phyloP scores from a whole-genome alignment of 37 sponge, comb jelly and placozoan species.

The Crambe crambe region DNA sequence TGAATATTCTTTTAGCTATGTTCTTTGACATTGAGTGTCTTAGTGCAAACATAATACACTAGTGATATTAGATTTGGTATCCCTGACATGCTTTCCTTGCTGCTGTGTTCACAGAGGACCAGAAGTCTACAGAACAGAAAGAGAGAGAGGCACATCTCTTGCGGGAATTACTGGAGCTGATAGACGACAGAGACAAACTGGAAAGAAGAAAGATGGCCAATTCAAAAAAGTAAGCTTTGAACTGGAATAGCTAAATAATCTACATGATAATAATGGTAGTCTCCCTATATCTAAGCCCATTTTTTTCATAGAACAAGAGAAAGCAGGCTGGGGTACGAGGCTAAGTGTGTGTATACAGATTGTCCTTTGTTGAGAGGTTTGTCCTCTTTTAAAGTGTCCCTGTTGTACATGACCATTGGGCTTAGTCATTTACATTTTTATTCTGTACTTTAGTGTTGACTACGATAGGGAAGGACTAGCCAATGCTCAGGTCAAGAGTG shows the following conservation, averaged over 20 bases:
- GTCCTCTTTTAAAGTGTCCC: too few species aligned
- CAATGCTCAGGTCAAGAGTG: background rate
- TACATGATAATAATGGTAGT: too few species aligned
- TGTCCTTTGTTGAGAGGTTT: too few species aligned
- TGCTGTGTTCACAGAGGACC: too few species aligned
- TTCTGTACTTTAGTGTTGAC: conserved; percentile 9
- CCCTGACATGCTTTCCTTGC: too few species aligned
- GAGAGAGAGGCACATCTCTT: conserved; percentile 52
- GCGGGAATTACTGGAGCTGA: conserved; percentile 50
- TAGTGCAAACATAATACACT: background rate
- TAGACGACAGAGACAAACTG: conserved; percentile 66
- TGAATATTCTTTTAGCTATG: background rate
- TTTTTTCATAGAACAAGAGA: background rate
- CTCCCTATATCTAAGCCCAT: background rate
- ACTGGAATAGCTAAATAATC: too few species aligned
- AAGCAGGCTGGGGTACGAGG: background rate
- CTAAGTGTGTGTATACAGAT: too few species aligned
- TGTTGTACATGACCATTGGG: too few species aligned
- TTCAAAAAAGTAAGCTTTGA: conserved; percentile 35
- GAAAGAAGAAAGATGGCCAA: conserved; percentile 55
- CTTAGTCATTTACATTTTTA: too few species aligned
- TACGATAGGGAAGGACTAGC: background rate
- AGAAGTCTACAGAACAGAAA: conserved; percentile 69
- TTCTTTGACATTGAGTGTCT: background rate
- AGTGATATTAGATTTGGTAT: too few species aligned